These are phyloP conservation scores for Gambusia yucatana DNA, from an alignment of 2,797 vertebrate species.

Conservation along the genomic window DNA sequence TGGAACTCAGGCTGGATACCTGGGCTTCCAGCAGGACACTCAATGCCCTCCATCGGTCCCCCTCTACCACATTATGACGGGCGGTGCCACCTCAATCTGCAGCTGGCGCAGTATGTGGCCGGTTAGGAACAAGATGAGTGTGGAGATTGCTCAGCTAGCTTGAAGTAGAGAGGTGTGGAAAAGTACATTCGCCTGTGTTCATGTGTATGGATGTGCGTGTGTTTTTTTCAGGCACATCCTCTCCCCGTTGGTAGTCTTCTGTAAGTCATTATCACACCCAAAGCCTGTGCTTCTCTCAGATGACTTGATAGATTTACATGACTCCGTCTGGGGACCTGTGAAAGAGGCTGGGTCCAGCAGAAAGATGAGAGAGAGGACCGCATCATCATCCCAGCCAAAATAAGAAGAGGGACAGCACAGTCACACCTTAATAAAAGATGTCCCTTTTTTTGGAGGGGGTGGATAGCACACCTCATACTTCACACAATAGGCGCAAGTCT, in stretches of 20 bases:
- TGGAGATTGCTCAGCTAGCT: slow-evolving; percentile 65
- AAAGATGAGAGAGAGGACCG: slow-evolving; percentile 62
- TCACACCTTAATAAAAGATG: slow-evolving; percentile 74
- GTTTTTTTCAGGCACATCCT: slow-evolving; percentile 37
- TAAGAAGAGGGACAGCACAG: slow-evolving; percentile 61
- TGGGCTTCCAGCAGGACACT: slow-evolving; percentile 75
- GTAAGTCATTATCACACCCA: slow-evolving; percentile 90
- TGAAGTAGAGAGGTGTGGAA: slow-evolving; percentile 63
- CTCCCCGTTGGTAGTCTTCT: slow-evolving; percentile 77
- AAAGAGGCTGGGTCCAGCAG: slow-evolving; percentile 59
- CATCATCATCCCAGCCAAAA: slow-evolving; percentile 71
- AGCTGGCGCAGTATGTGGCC: slow-evolving; percentile 72
- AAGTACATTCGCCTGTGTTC: slow-evolving; percentile 43
- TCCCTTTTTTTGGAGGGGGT: slow-evolving; percentile 39
- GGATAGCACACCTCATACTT: slow-evolving; percentile 52
- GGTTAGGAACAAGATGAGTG: slow-evolving; percentile 58
- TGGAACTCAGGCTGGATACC: slow-evolving; percentile 68
- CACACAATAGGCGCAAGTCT: slow-evolving; percentile 70
- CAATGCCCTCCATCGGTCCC: slow-evolving; percentile 61
- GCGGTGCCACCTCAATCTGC: slow-evolving; percentile 80
- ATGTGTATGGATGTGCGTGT: slow-evolving; percentile 33
- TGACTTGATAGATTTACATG: slow-evolving; percentile 85
- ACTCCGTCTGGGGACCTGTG: slow-evolving; percentile 78
- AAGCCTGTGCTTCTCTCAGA: slow-evolving; percentile 80
- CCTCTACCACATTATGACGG: slow-evolving; percentile 63